Conservation (phyloP, 2,888 invertebrate genomes). For the Lasioglossum pauxillum region DNA sequence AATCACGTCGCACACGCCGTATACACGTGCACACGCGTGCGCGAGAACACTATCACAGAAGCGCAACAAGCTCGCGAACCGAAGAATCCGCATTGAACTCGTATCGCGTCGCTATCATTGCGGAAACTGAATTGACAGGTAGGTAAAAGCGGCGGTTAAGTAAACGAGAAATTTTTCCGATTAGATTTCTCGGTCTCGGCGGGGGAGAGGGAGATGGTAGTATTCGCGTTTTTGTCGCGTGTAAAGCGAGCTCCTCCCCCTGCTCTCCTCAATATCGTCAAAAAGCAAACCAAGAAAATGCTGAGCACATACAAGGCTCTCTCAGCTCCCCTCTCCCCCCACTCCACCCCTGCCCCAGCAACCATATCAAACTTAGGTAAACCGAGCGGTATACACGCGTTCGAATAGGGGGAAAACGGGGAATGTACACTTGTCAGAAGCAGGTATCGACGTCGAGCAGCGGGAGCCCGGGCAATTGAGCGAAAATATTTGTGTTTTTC, state of each 20-base stretch:
- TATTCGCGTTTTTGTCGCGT: conserved; percentile 37
- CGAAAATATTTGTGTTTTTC: conserved; percentile 78
- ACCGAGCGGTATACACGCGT: conserved; percentile 21
- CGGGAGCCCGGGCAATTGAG: conserved; percentile 68
- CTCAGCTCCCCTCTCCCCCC: background rate
- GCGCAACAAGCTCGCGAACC: background rate
- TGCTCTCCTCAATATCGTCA: background rate
- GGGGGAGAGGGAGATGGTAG: background rate
- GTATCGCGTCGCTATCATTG: background rate
- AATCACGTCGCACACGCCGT: background rate
- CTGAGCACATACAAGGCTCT: background rate
- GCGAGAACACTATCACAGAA: background rate
- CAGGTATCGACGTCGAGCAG: conserved; percentile 74
- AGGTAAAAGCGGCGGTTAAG: conserved; percentile 53
- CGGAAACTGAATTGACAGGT: conserved; percentile 61
- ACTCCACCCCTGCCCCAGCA: background rate
- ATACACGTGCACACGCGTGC: no score
- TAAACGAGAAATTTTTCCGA: conserved; percentile 59
- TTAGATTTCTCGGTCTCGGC: conserved; percentile 41
- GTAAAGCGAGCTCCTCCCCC: background rate
- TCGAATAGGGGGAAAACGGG: conserved; percentile 21
- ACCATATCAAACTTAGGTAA: conserved; percentile 37
- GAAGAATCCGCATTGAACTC: background rate
- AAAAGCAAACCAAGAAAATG: conserved; percentile 22
- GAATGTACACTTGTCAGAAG: conserved; percentile 72